Evolutionary conservation across 1,140 invertebrate species (phyloP), one percentile per base, ranked within the genome.

Genomic region (Charaxes varanes): DNA sequence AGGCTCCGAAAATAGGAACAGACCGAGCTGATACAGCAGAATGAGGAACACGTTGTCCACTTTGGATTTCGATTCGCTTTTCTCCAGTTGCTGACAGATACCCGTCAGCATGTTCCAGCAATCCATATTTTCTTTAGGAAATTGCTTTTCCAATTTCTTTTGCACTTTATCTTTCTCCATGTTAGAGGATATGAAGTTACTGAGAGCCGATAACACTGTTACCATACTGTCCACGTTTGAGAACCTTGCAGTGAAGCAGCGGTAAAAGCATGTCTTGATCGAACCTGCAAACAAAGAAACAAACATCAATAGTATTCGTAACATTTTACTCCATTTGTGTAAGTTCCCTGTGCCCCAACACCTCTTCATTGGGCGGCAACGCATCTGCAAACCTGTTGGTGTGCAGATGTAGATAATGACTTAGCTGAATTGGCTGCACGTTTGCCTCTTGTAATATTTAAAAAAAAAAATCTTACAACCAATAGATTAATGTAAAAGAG

Each of bases 1-100:
- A 6, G 87, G 74, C 53, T 93, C 89, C 11, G 86, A 86, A 62
- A 92, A 91, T 36, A 92, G 62, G 48, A 92, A 91, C 8, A 93
- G 64, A n/a, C 89, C 88, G 81, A 93, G 88, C 33, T 91, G 88
- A 34, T 92, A 74, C 34, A 90, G 86, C 45, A 93, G 82, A 17
- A 88, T 89, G 40, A 89, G 86, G 65, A 92, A 91, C 19, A 89
- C 88, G 12, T 85, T 85, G 27, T 85, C 72, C 7, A 85, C 68
- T 66, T 84, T 85, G 12, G 77, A 63, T 41, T 70, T 79, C 38
- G 62, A 47, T 22, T 73, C 33, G 52, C 55, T 54, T 32, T 76
- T 49, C 81, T 88, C 44, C 74, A 84, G 37, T 76, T 56, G 59
- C 58, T 78, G 35, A 64, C 79, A 48, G 6, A 88, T 71, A 47